Evolutionary conservation across 2,888 invertebrate genomes (phyloP).

Genomic region (Coenonympha arcania): DNA sequence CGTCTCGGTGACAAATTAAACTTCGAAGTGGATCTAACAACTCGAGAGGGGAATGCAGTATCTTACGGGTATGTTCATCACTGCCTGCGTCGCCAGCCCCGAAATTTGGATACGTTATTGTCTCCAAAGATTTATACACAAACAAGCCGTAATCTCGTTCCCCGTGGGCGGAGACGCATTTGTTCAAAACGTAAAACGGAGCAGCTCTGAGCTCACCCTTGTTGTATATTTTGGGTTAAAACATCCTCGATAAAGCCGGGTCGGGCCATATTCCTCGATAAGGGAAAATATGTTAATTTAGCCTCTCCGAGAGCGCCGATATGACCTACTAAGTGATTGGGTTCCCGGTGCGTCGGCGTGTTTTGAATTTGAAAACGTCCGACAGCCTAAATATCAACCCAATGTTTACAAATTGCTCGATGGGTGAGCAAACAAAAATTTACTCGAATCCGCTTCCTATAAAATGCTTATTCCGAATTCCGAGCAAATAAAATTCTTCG

Average conservation of each 20-base stretch:
- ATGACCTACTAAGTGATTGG: constrained; percentile 74
- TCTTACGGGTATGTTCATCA: too few species aligned
- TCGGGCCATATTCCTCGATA: constrained; percentile 64
- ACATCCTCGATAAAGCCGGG: constrained; percentile 63
- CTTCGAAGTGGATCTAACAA: constrained; percentile 13
- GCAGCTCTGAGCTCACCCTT: constrained; percentile 48
- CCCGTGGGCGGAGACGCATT: constrained; percentile 66
- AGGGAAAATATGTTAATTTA: constrained; percentile 72
- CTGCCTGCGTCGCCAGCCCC: constrained; percentile 61
- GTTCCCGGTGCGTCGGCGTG: constrained; percentile 58
- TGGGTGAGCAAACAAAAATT: constrained; percentile 43
- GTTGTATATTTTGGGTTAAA: constrained; percentile 61
- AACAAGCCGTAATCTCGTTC: constrained; percentile 66
- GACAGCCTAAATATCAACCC: constrained; percentile 46
- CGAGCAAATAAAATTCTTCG: constrained; percentile 22
- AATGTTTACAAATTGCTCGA: constrained; percentile 67
- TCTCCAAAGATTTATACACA: constrained; percentile 65
- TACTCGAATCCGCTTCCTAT: constrained; percentile 39
- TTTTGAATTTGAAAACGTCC: constrained; percentile 60
- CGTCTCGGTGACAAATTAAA: constrained; percentile 11
- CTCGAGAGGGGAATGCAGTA: constrained; percentile 43
- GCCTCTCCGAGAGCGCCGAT: constrained; percentile 57
- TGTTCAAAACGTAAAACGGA: constrained; percentile 50
- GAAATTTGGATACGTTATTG: constrained; percentile 57
- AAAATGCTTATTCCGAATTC: constrained; percentile 39